Base-by-base conservation (phyloP, 2,113 vertebrate genomes). In the Pseudorhombus dupliciocellatus region DNA sequence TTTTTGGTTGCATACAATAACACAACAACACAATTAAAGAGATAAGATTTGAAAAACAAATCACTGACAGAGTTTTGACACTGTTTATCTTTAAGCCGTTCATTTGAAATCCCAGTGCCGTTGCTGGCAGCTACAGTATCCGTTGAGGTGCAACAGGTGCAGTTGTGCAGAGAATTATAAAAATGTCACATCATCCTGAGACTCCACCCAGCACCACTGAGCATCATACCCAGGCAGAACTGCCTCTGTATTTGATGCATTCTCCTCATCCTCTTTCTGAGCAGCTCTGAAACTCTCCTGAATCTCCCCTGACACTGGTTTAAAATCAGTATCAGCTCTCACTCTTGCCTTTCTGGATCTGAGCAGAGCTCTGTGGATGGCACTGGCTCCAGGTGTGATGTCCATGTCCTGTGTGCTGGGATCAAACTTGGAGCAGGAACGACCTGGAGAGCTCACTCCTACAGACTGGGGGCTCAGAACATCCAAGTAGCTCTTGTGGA, bases 161-260 rank as follows among this genome's bases (percentile, higher is more conserved):
- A 14, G 1, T 57, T 4, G 24, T 4, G 24, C 24, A 51, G 8
- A 50, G 64, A 9, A 20, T 89, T 79, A 92, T 63, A 92, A 51
- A 84, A 84, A 89, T 0, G 84, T 91, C 42, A 91, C 80, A 55
- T 92, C 91, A 7, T 92, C 88, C 31, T 85, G 78, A 22, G 91
- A 90, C 37, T 92, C 81, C 70, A 90, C 83, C 89, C 88, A 92
- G 80, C 70, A 84, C 87, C 88, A 92, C 64, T 78, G 89, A 56
- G 85, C 70, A 34, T 90, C 88, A 18, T 90, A 90, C 0, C 60
- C 81, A 30, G 87, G 74, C 58, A 90, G 48, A 15, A 51, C 0
- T 0, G 15, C 60, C n/a, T 76, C 83, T n/a, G 3, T 31, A 8
- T 11, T 4, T 1, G 40, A 7, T 8, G 7, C 15, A 18, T 20